These are phyloP conservation scores for Canis aureus DNA, from an alignment of 2,113 vertebrate genomes.

Conservation along the genomic window DNA sequence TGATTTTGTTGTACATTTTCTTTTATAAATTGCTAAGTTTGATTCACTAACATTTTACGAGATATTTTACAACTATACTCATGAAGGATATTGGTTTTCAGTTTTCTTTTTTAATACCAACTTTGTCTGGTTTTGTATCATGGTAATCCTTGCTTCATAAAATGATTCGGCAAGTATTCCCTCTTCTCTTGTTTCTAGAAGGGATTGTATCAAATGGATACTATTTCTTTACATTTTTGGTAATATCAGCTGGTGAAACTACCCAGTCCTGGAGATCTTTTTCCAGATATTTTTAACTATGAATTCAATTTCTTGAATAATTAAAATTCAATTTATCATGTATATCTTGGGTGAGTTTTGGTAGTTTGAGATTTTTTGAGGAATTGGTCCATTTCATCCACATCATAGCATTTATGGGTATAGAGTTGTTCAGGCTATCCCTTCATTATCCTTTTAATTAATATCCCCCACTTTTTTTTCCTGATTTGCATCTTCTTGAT, in stretches of 20 bases:
- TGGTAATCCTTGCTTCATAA: neutral
- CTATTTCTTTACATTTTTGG: neutral
- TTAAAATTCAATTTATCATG: neutral
- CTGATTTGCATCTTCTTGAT: neutral
- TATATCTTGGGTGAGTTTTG: neutral
- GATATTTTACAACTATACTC: neutral
- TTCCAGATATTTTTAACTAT: neutral
- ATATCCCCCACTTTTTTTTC: neutral
- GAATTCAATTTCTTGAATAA: neutral
- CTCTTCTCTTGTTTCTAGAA: neutral
- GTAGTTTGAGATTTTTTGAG: neutral
- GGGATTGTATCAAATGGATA: neutral
- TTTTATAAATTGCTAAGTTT: neutral
- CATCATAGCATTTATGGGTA: neutral
- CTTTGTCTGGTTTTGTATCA: neutral
- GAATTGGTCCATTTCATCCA: neutral
- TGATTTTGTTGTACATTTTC: neutral
- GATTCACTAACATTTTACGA: neutral
- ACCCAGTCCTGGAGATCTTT: neutral
- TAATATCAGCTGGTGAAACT: neutral
- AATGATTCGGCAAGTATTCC: neutral
- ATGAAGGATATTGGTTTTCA: neutral
- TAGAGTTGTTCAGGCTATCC: neutral
- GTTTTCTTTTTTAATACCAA: neutral
- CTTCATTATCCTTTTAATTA: neutral